phyloP scores from a whole-genome alignment of 2,113 vertebrate genomes.

The Myrmecobius fasciatus region DNA sequence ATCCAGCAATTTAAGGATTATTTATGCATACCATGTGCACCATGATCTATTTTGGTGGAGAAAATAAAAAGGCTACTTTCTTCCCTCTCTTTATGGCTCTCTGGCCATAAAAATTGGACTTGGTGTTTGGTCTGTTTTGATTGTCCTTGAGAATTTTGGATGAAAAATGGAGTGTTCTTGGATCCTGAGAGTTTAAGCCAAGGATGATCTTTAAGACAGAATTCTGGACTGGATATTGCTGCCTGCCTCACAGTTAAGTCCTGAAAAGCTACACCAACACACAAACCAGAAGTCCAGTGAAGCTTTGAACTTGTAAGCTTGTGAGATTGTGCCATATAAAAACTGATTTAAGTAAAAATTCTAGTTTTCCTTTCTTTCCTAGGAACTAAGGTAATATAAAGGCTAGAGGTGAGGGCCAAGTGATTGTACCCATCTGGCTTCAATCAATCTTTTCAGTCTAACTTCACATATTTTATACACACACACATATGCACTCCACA shows the following conservation, averaged over 20 bases:
- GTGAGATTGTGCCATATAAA: background rate
- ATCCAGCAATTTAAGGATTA: background rate
- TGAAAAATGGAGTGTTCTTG: background rate
- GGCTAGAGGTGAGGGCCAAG: background rate
- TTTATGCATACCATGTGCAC: background rate
- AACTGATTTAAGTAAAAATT: background rate
- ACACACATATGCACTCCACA: background rate
- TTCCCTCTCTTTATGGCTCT: background rate
- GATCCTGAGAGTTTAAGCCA: background rate
- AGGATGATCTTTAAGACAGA: background rate
- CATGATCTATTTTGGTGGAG: background rate
- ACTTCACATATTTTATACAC: background rate
- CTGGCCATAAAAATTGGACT: background rate
- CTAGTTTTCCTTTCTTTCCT: background rate
- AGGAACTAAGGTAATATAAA: background rate
- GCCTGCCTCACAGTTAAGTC: no score
- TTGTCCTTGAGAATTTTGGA: background rate
- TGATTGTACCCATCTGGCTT: background rate
- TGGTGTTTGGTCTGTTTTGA: background rate
- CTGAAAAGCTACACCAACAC: no score
- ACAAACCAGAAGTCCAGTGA: no score
- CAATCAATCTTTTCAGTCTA: background rate
- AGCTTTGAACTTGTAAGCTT: background rate
- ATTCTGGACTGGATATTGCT: background rate
- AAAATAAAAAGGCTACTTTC: background rate